Conservation (phyloP, 2,797 vertebrate species). For the Oreochromis mossambicus region DNA sequence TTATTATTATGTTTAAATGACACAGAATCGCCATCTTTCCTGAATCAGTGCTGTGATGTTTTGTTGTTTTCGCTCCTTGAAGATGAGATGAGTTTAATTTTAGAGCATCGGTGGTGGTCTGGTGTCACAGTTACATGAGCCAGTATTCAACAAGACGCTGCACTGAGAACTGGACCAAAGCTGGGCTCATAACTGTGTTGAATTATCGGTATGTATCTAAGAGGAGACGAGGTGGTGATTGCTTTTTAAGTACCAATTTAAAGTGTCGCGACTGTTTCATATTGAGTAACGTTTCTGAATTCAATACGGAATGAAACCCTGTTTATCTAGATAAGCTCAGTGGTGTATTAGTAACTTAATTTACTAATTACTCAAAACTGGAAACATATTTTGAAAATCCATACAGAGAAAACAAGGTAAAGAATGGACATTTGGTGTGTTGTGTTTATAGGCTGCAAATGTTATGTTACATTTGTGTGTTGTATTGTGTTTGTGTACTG, state of each 20-base stretch:
- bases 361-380: not conserved
- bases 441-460: not conserved
- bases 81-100: conserved; percentile 9
- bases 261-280: not conserved
- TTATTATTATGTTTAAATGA: not conserved
- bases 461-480: not conserved
- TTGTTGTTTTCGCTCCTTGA: not conserved
- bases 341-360: not conserved
- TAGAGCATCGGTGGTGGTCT: not conserved
- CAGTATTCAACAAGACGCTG: not conserved
- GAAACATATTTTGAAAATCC: not conserved
- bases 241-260: not conserved
- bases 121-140: not conserved
- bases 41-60: not conserved
- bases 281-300: not conserved
- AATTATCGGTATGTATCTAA: not conserved
- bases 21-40: not conserved
- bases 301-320: not conserved
- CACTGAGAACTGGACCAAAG: not conserved
- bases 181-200: not conserved
- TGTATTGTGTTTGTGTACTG: not conserved
- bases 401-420: not conserved
- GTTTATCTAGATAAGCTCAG: not conserved
- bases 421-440: not conserved
- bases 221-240: not conserved